Percentiles rank a stretch among this genome's conserved stretches.
phyloP scores from a whole-genome alignment of 2,113 vertebrate genomes.

The Nematolebias whitei region DNA sequence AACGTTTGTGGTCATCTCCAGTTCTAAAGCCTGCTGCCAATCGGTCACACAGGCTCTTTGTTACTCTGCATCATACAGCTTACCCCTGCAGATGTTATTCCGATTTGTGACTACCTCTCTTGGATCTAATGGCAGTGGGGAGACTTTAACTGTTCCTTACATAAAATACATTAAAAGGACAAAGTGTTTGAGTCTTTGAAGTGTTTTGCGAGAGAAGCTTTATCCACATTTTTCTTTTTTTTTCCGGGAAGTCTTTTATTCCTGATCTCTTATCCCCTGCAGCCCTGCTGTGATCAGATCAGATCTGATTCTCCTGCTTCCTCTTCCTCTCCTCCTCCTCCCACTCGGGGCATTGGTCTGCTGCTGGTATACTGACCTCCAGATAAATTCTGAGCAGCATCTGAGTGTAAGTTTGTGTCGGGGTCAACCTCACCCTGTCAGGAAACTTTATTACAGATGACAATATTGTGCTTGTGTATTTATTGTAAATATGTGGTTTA shows the following conservation, averaged over 20 bases:
- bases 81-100: no score
- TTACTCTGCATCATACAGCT: no score
- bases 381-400: constrained; percentile 49
- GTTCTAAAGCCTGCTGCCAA: no score
- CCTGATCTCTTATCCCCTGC: constrained; percentile 33
- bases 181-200: no score
- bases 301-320: constrained; percentile 58
- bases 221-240: neutral
- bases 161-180: no score
- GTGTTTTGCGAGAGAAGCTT: neutral
- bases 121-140: no score
- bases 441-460: constrained; percentile 4
- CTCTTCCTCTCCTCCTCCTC: constrained; percentile 27
- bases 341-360: constrained; percentile 2
- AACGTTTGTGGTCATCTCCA: no score
- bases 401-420: neutral
- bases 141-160: no score
- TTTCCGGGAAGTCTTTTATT: constrained; percentile 5
- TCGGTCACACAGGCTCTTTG: no score
- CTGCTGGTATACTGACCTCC: constrained; percentile 48
- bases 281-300: constrained; percentile 42
- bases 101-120: no score
- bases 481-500: neutral
- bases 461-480: neutral
- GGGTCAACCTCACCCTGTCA: neutral